These are phyloP conservation scores for Thamnaconus septentrionalis DNA, from an alignment of 2,113 vertebrate genomes.

Conservation along the genomic window DNA sequence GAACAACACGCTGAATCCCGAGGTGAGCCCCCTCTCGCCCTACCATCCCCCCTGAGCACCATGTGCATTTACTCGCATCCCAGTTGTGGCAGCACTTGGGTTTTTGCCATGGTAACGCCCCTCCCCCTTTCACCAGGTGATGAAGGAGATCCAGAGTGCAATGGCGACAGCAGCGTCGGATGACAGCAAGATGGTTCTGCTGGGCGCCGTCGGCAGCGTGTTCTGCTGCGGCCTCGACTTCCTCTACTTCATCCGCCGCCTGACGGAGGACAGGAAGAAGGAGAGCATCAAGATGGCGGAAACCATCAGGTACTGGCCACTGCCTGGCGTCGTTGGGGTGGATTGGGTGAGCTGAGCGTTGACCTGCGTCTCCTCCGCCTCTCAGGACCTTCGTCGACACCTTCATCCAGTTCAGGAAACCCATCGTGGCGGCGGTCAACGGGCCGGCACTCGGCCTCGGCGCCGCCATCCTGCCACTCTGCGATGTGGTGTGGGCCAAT, in stretches of 20 bases:
- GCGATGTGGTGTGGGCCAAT: slow-evolving; percentile 97
- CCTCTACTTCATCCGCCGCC: slow-evolving; percentile 92
- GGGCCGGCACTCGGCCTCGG: slow-evolving; percentile 94
- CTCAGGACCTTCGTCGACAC: slow-evolving; percentile 96
- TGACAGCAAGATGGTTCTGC: slow-evolving; percentile 94
- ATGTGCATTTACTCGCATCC: no score
- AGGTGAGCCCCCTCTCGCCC: slow-evolving; percentile 68
- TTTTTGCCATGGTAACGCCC: not conserved
- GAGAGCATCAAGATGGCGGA: slow-evolving; percentile 98
- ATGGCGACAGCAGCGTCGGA: slow-evolving; percentile 94
- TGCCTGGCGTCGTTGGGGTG: fast-evolving
- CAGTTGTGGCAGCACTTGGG: not conserved
- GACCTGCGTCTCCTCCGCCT: slow-evolving; percentile 1
- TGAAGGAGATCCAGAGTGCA: slow-evolving; percentile 98
- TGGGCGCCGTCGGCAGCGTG: slow-evolving; percentile 89
- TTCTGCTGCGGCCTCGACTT: slow-evolving; percentile 97
- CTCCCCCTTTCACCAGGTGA: slow-evolving; percentile 77
- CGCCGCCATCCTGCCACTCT: slow-evolving; percentile 92
- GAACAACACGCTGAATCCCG: slow-evolving; percentile 95
- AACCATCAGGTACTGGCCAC: slow-evolving; percentile 84
- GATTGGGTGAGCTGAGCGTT: not conserved
- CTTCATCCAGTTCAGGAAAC: slow-evolving; percentile 98
- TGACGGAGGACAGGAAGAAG: slow-evolving; percentile 93
- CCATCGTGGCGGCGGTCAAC: slow-evolving; percentile 95
- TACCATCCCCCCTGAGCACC: no score